Conservation (phyloP, 92 coral and sea anemone species). For the Palythoa grandiflora region DNA sequence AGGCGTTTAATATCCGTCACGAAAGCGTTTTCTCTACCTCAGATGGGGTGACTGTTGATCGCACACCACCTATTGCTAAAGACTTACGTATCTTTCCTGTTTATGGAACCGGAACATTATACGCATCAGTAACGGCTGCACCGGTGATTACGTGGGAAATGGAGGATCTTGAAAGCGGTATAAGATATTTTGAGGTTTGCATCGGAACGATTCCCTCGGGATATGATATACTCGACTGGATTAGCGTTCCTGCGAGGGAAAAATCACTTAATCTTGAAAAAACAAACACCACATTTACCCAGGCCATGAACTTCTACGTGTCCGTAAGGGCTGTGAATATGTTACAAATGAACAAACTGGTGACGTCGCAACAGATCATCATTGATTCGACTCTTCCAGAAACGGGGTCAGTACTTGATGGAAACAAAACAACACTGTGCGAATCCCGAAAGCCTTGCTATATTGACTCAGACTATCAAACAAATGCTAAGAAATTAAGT, state of each 20-base stretch:
- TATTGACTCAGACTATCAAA: conserved; percentile 71
- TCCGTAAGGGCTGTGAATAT: conserved; percentile 73
- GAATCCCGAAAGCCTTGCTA: not conserved
- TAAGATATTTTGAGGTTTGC: conserved; percentile 60
- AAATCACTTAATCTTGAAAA: conserved; percentile 71
- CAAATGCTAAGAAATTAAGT: conserved; percentile 42
- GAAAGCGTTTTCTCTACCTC: conserved; percentile 75
- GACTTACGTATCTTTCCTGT: conserved; percentile 68
- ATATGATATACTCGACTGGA: conserved; percentile 55
- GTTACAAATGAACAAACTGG: conserved; percentile 70
- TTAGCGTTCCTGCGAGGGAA: conserved; percentile 41
- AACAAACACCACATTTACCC: conserved; percentile 62
- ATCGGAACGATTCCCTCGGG: conserved; percentile 67
- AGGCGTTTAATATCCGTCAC: conserved; percentile 67
- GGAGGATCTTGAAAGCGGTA: conserved; percentile 76
- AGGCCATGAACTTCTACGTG: conserved; percentile 69
- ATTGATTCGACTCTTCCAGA: conserved; percentile 82
- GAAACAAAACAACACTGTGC: conserved; percentile 57
- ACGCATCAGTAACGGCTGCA: conserved; percentile 60
- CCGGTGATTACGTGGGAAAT: conserved; percentile 81
- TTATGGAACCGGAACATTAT: conserved; percentile 65
- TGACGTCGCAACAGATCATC: conserved; percentile 77
- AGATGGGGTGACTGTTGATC: conserved; percentile 87
- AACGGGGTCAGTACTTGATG: conserved; percentile 72
- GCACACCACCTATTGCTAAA: conserved; percentile 76